phyloP scores from a whole-genome alignment of 2,113 vertebrate genomes.

The Centrocercus urophasianus region DNA sequence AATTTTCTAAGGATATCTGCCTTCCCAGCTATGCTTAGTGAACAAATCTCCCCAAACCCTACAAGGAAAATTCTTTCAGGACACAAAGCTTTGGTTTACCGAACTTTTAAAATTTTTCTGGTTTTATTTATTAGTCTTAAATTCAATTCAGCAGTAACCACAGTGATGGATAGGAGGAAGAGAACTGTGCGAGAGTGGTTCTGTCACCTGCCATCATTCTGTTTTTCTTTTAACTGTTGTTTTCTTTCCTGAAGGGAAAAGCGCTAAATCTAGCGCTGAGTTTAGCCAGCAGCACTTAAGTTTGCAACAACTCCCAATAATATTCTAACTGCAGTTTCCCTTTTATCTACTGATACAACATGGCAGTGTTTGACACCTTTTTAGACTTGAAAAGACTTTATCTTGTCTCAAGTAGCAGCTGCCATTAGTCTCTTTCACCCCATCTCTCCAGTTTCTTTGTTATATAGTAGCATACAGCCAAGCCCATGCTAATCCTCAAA shows the following conservation, averaged over 20 bases:
- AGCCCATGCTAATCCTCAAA: background rate
- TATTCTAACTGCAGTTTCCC: slow-evolving; percentile 63
- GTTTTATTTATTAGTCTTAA: background rate
- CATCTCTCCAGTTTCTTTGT: slow-evolving; percentile 8
- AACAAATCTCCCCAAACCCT: background rate
- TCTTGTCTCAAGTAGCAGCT: slow-evolving; percentile 65
- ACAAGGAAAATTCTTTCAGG: background rate
- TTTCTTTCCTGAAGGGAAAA: slow-evolving; percentile 70
- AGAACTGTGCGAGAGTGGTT: background rate
- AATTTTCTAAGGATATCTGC: background rate
- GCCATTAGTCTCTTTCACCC: background rate
- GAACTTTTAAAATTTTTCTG: background rate
- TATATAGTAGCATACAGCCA: background rate
- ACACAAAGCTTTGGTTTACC: background rate
- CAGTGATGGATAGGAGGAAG: accelerated
- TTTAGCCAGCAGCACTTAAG: slow-evolving; percentile 63
- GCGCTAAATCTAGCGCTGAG: background rate
- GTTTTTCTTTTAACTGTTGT: slow-evolving; percentile 42
- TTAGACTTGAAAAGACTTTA: slow-evolving; percentile 85
- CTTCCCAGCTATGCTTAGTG: background rate
- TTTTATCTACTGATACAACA: slow-evolving; percentile 85
- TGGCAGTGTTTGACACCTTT: slow-evolving; percentile 78
- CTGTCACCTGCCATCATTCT: background rate
- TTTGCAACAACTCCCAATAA: slow-evolving; percentile 72
- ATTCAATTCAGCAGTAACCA: background rate